Evolutionary conservation across 2,888 invertebrate species (phyloP), one percentile per base, ranked within the genome.

Genomic region (Aphrophora alni): DNA sequence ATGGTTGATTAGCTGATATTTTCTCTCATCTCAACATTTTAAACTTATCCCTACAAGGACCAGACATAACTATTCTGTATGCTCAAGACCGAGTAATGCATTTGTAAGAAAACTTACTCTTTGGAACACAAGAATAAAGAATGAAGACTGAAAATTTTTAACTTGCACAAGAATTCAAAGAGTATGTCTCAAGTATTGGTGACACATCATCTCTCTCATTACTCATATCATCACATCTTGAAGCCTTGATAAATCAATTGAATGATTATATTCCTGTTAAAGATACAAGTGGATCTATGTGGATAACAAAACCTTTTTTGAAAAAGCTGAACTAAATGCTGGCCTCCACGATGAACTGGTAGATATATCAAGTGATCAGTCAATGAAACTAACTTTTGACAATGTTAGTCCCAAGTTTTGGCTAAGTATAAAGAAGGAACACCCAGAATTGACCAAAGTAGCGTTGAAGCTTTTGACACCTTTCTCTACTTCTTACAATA

Each of bases 391-490:
- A 33, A 7, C 24, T 12, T 68, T 33, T 68, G 17, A 76, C 14
- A 59, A 27, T 25, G 27, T 7, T 70, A 24, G 7, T 12, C 38
- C 33, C 77, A 77, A 38, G 17, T 71, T 71, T 44, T 77, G 38
- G 71, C 27, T 69, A 26, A 21, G 4, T 69, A 33, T 69, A 14
- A 5, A 77, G n/a, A 38, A 68, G 14, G 28, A 51, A 25, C 71
- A 77, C 26, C 38, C 38, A 28, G 71, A 77, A 25, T n/a, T 77
- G 26, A n/a, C 38, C 24, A 38, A 71, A 25, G n/a, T 38, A 77
- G 71, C 71, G 10, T 77, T 77, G 26, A 70, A 77, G 12, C 17
- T 38, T 38, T 71, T 77, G 38, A 77, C 38, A 21, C 77, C 77
- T 7, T 77, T 77, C 26, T 8, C 38, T 12, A 77, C 77, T 12